Percentiles rank a stretch among this genome's conserved stretches.
Conservation (phyloP, 2,113 vertebrate species). For the Dasyurus viverrinus region DNA sequence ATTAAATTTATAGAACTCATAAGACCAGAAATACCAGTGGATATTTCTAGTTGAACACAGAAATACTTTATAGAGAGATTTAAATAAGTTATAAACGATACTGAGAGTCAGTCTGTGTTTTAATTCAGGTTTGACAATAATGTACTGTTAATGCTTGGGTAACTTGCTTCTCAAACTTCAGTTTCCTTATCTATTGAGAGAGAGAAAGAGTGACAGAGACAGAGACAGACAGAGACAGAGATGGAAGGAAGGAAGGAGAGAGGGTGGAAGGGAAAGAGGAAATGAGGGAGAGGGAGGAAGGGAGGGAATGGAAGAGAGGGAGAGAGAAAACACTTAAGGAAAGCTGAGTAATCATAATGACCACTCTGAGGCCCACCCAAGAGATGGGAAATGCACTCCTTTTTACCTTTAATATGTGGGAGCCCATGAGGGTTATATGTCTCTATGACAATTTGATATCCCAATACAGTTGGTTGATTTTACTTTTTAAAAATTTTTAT, state of each 20-base stretch:
- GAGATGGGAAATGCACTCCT: not conserved
- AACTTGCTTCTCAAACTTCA: not conserved
- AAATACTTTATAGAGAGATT: not conserved
- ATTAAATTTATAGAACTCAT: not conserved
- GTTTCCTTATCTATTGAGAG: not conserved
- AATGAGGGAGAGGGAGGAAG: too few species aligned
- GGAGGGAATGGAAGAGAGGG: too few species aligned
- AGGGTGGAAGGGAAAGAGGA: too few species aligned
- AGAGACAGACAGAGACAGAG: too few species aligned
- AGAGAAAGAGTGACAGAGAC: too few species aligned
- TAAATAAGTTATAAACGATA: not conserved
- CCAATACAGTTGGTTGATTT: not conserved
- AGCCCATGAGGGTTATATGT: not conserved
- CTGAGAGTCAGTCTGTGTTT: not conserved
- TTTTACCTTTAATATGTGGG: not conserved
- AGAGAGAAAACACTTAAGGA: not conserved
- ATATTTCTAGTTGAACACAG: not conserved
- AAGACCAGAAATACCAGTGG: not conserved
- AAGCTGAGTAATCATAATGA: not conserved
- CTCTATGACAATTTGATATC: not conserved
- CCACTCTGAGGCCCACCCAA: not conserved
- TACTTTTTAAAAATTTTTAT: not conserved
- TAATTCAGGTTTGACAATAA: not conserved
- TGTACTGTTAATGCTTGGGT: not conserved
- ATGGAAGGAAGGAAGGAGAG: too few species aligned